Percentiles rank a stretch among this genome's conserved stretches.
These are phyloP conservation scores for Isoperla grammatica DNA, from an alignment of 2,888 invertebrate species.

Conservation along the genomic window DNA sequence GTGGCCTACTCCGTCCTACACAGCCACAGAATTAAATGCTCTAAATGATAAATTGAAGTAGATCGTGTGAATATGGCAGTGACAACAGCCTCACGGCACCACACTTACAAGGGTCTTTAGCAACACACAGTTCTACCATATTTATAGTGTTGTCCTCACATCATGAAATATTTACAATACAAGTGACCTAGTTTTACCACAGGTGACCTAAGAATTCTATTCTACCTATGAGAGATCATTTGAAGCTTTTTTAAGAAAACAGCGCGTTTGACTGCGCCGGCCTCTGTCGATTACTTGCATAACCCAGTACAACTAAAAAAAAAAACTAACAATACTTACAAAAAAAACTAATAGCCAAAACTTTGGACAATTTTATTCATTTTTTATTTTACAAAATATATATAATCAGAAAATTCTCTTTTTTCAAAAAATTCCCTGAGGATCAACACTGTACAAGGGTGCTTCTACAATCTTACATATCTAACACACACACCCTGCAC, in stretches of 20 bases:
- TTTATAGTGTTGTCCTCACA: conserved; percentile 2
- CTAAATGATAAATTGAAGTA: no score
- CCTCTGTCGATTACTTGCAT: conserved; percentile 14
- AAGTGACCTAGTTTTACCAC: conserved; percentile 16
- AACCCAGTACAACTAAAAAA: conserved; percentile 17
- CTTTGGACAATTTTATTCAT: conserved; percentile 13
- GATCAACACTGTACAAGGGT: conserved; percentile 5
- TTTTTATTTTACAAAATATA: conserved; percentile 7
- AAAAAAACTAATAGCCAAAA: conserved; percentile 9
- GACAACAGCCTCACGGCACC: no score
- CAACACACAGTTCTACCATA: conserved; percentile 2
- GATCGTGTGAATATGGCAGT: no score
- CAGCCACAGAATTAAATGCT: no score
- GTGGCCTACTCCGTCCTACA: no score
- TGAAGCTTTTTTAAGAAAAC: conserved; percentile 34
- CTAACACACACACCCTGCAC: conserved; percentile 4
- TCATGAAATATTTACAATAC: conserved; percentile 17
- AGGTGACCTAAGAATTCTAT: conserved; percentile 18
- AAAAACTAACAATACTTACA: neutral
- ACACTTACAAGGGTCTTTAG: neutral
- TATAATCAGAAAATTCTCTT: conserved; percentile 12
- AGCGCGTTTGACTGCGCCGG: neutral
- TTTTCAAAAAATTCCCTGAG: conserved; percentile 17
- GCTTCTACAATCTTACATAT: neutral
- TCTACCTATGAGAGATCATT: conserved; percentile 35